Conservation (phyloP, 1,140 invertebrate species). For the Ditylenchus dipsaci region DNA sequence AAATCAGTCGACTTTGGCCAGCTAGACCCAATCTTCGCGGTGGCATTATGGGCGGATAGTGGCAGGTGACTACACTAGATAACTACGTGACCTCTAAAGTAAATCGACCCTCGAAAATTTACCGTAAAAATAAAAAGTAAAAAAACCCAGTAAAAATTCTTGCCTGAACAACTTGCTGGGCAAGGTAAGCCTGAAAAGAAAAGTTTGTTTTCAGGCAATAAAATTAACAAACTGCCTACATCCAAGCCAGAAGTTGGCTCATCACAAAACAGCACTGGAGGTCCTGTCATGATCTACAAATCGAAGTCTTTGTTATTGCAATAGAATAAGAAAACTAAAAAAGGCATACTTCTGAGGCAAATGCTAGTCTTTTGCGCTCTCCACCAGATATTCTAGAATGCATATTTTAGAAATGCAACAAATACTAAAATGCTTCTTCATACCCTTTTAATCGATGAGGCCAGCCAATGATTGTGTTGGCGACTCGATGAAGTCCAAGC, state of each 20-base stretch:
- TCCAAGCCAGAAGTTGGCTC: constrained; percentile 90
- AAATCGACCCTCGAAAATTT: no score
- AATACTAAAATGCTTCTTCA: no score
- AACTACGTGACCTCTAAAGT: no score
- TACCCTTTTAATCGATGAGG: constrained; percentile 75
- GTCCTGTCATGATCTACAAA: constrained; percentile 74
- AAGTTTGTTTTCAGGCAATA: no score
- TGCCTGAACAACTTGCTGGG: constrained; percentile 67
- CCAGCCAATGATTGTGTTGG: constrained; percentile 75
- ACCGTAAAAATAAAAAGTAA: constrained; percentile 59
- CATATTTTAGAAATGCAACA: no score
- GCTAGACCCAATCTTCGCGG: no score
- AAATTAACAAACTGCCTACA: constrained; percentile 54
- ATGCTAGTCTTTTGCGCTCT: constrained; percentile 85
- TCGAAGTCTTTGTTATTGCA: constrained; percentile 58
- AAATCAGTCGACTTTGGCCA: no score
- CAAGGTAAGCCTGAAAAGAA: constrained; percentile 68
- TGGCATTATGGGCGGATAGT: no score
- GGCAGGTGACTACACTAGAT: no score
- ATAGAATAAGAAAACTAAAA: constrained; percentile 56
- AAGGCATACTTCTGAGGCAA: constrained; percentile 84
- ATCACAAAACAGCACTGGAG: constrained; percentile 89
- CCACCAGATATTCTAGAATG: constrained; percentile 79
- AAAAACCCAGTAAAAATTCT: constrained; percentile 57
- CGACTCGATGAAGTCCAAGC: constrained; percentile 60